Percentiles rank a stretch among this genome's conserved stretches.
Conservation (phyloP, 1,140 invertebrate genomes). For the Sycophaga agraensis region DNA sequence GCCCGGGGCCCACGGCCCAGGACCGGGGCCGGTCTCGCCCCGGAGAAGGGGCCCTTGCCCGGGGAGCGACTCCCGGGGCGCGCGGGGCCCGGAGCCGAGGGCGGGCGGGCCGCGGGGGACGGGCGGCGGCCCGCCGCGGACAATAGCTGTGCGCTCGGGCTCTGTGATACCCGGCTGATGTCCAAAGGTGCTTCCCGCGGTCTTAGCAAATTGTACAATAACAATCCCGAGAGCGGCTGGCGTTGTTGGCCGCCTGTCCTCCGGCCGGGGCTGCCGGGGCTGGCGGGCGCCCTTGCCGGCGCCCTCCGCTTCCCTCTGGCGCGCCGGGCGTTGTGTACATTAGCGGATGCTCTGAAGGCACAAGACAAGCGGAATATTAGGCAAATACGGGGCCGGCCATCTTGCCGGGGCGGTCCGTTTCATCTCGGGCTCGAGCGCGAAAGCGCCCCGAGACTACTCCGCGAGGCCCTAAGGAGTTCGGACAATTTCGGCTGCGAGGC, state of each 20-base stretch:
- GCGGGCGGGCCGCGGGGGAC: constrained; percentile 21
- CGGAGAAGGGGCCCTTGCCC: constrained; percentile 10
- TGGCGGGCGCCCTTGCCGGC: neutral
- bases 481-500: constrained; percentile 46
- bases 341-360: constrained; percentile 56
- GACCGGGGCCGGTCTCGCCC: neutral
- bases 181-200: constrained; percentile 57
- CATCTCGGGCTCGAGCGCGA: constrained; percentile 36
- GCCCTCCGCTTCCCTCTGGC: constrained; percentile 6
- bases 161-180: constrained; percentile 53
- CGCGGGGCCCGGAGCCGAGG: neutral
- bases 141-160: constrained; percentile 16
- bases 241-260: constrained; percentile 37
- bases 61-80: neutral
- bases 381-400: constrained; percentile 49
- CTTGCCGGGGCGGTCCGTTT: constrained; percentile 46
- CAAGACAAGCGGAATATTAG: constrained; percentile 61
- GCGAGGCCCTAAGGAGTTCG: constrained; percentile 45
- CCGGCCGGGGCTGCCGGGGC: constrained; percentile 21
- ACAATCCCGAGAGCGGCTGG: constrained; percentile 54
- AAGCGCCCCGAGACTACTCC: constrained; percentile 13
- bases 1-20: neutral
- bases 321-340: constrained; percentile 56
- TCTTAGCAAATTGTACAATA: constrained; percentile 61
- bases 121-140: neutral